A percentile compares a stretch with the other conserved stretches of the same genome.
Conservation (phyloP, 2,888 invertebrate genomes). For the Leptinotarsa rubiginosa region DNA sequence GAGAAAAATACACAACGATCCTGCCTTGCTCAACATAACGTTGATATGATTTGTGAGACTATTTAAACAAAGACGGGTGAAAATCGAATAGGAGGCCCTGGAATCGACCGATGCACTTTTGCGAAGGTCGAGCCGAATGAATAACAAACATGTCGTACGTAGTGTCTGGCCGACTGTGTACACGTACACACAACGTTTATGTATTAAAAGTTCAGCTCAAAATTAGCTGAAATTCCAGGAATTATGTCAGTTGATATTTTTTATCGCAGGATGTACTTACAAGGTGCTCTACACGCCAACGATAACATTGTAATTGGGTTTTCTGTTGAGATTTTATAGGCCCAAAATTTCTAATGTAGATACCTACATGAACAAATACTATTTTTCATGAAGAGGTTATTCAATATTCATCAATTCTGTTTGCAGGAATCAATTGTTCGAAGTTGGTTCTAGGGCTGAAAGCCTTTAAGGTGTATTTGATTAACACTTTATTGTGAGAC, state of each 20-base stretch:
- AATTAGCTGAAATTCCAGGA: constrained; percentile 28
- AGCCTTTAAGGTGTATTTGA: too few relatives aligned
- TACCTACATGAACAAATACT: too few relatives aligned
- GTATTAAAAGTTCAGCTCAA: constrained; percentile 25
- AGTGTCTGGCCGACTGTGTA: constrained; percentile 57
- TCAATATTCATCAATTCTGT: too few relatives aligned
- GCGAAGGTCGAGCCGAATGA: constrained; percentile 66
- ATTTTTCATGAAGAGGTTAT: too few relatives aligned
- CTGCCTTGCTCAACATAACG: neutral
- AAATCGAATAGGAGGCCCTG: constrained; percentile 64
- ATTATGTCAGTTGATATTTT: constrained; percentile 28
- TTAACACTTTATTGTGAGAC: too few relatives aligned
- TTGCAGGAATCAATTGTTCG: too few relatives aligned
- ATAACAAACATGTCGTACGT: constrained; percentile 62
- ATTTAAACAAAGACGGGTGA: constrained; percentile 60
- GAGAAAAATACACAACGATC: constrained; percentile 4
- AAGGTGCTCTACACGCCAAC: constrained; percentile 19
- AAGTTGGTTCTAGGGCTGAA: too few relatives aligned
- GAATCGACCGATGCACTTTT: constrained; percentile 66
- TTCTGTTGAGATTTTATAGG: neutral
- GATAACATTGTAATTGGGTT: neutral
- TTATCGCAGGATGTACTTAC: constrained; percentile 26
- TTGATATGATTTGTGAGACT: constrained; percentile 54
- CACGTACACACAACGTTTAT: constrained; percentile 25
- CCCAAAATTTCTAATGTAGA: too few relatives aligned